Conservation (phyloP, 2,113 vertebrate species). For the Noctilio leporinus region DNA sequence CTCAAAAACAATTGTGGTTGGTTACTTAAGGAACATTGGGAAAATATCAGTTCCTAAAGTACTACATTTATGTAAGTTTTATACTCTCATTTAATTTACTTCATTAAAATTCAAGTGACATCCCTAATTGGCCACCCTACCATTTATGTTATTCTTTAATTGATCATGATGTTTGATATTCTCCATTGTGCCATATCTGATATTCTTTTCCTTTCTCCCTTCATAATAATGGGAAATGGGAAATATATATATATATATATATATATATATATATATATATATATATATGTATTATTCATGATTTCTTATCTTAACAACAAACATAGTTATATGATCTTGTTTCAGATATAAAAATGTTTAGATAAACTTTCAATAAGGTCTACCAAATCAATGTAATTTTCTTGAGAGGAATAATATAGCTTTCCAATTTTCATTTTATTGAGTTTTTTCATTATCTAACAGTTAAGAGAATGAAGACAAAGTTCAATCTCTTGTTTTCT, state of each 20-base stretch:
- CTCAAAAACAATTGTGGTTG: not conserved
- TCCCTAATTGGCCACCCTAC: not conserved
- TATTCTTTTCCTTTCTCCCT: not conserved
- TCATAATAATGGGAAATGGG: too few species aligned
- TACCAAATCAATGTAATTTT: not conserved
- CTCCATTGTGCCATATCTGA: not conserved
- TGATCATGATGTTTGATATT: not conserved
- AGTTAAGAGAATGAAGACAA: conserved; percentile 41
- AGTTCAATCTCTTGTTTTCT: conserved; percentile 27
- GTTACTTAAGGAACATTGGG: not conserved
- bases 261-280: not conserved
- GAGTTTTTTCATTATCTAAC: conserved; percentile 28
- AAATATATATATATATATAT: not conserved
- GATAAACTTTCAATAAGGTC: conserved; percentile 15
- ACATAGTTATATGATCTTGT: not conserved
- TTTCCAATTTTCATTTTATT: conserved; percentile 41
- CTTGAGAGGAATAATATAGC: not conserved
- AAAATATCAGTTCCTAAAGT: not conserved
- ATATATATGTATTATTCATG: not conserved
- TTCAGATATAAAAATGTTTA: not conserved
- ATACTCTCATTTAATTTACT: not conserved
- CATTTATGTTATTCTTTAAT: not conserved
- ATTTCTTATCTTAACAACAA: conserved; percentile 38
- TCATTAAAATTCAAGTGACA: conserved; percentile 24
- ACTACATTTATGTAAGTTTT: not conserved